A percentile compares a stretch with the other conserved stretches of the same genome.
phyloP scores from a whole-genome alignment of 1,140 invertebrate species.

The Protaetia brevitarsis region DNA sequence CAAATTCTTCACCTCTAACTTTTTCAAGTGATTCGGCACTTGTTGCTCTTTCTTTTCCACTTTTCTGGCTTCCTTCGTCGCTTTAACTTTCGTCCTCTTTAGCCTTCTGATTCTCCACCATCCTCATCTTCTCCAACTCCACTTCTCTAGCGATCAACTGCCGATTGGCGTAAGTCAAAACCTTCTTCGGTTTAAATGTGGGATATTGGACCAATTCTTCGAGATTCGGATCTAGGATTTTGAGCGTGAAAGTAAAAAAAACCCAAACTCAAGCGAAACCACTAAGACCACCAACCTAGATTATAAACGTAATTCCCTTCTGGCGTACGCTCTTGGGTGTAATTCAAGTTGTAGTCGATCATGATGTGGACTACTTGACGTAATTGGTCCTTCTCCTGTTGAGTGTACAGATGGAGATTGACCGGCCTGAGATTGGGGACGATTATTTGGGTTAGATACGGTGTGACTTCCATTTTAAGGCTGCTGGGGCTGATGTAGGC shows the following conservation, averaged over 20 bases:
- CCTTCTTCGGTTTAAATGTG: slow-evolving; percentile 42
- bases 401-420: slow-evolving; percentile 70
- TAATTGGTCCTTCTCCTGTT: slow-evolving; percentile 71
- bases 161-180: slow-evolving; percentile 64
- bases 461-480: slow-evolving; percentile 69
- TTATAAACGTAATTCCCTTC: slow-evolving; percentile 80
- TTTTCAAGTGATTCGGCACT: slow-evolving; percentile 65
- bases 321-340: slow-evolving; percentile 71
- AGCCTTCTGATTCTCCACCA: slow-evolving; percentile 41
- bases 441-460: slow-evolving; percentile 72
- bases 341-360: slow-evolving; percentile 86
- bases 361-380: slow-evolving; percentile 74
- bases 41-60: slow-evolving; percentile 27
- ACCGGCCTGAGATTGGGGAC: slow-evolving; percentile 76
- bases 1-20: slow-evolving; percentile 56
- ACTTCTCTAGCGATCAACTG: slow-evolving; percentile 77
- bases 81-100: background rate
- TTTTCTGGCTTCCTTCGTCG: background rate
- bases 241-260: no score
- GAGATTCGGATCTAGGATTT: slow-evolving; percentile 46
- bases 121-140: slow-evolving; percentile 67
- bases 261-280: background rate
- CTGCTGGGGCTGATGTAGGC: slow-evolving; percentile 56
- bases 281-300: slow-evolving; percentile 68
- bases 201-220: slow-evolving; percentile 46